These are phyloP conservation scores for Apodemia hepburni DNA, from an alignment of 2,888 invertebrate genomes.

Conservation along the genomic window DNA sequence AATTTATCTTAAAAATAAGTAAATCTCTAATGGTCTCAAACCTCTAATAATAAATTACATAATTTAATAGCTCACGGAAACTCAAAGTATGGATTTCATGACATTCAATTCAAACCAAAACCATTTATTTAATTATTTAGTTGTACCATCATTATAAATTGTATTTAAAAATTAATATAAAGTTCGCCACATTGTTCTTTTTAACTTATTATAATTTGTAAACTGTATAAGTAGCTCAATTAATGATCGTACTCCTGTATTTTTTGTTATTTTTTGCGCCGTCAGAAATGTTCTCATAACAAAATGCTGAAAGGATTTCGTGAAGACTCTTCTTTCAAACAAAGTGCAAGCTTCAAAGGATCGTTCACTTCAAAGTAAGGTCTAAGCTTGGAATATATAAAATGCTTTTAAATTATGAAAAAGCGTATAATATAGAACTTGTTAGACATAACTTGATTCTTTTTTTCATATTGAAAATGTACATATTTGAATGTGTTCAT, in stretches of 20 bases:
- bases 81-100: too few species aligned
- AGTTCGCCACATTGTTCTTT: background rate
- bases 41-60: too few species aligned
- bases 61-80: too few species aligned
- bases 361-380: constrained; percentile 44
- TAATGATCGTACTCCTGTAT: background rate
- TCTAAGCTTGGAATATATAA: constrained; percentile 9
- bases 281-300: constrained; percentile 18
- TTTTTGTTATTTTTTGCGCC: background rate
- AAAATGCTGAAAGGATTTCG: constrained; percentile 19
- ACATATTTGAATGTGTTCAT: background rate
- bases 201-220: background rate
- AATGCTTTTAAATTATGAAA: background rate
- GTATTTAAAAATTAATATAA: too few species aligned
- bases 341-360: constrained; percentile 46
- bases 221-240: background rate
- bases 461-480: background rate
- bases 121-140: too few species aligned
- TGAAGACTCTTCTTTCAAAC: constrained; percentile 14
- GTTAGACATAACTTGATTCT: background rate
- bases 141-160: too few species aligned
- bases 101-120: too few species aligned
- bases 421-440: background rate
- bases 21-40: too few species aligned
- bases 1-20: too few species aligned